These are phyloP conservation scores for Smutsia temminckii DNA, from an alignment of 2,797 vertebrate genomes.

Conservation along the genomic window DNA sequence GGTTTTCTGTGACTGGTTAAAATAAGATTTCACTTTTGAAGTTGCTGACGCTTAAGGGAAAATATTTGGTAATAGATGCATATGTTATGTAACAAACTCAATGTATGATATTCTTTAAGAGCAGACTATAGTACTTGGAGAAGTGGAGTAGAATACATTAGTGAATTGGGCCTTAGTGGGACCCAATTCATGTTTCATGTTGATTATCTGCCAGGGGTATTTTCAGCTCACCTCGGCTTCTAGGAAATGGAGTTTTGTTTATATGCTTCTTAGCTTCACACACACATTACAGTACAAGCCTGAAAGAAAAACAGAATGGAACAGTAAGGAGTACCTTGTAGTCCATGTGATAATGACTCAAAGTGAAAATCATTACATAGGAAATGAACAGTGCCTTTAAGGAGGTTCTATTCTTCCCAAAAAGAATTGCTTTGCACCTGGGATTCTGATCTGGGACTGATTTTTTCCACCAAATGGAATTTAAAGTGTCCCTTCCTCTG, in stretches of 20 bases:
- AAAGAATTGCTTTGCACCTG: neutral
- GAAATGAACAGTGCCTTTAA: neutral
- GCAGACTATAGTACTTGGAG: neutral
- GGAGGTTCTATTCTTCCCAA: neutral
- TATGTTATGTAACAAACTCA: neutral
- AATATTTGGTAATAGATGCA: neutral
- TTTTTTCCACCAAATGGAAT: neutral
- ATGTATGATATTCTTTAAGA: neutral
- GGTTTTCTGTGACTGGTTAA: conserved; percentile 4
- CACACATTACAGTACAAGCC: neutral
- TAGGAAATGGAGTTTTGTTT: neutral
- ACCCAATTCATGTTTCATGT: neutral
- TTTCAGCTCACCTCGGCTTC: conserved; percentile 9
- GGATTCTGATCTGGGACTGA: neutral
- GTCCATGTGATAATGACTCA: neutral
- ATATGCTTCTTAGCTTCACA: neutral
- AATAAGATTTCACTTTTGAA: conserved; percentile 41
- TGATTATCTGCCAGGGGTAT: neutral
- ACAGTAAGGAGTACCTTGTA: neutral
- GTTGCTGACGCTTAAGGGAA: neutral
- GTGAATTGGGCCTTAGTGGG: neutral
- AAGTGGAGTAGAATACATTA: neutral
- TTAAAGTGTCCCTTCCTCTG: neutral
- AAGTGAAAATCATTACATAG: neutral
- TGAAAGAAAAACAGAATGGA: neutral